phyloP scores from a whole-genome alignment of 2,797 vertebrate genomes.

The Nasua narica region DNA sequence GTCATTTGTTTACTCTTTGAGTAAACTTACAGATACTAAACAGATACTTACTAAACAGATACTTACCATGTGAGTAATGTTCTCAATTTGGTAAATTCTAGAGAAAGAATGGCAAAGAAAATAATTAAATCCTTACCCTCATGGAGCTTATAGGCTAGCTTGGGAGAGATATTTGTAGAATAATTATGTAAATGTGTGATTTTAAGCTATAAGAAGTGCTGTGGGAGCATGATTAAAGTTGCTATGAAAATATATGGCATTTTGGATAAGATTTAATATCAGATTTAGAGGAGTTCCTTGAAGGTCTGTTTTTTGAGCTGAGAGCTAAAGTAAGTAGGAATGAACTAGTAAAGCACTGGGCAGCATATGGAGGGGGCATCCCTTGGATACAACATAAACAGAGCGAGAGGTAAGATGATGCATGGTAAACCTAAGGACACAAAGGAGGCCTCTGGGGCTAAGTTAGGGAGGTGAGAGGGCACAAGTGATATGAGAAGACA shows the following conservation, averaged over 20 bases:
- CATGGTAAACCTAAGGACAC: neutral
- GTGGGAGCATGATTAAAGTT: neutral
- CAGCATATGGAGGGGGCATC: neutral
- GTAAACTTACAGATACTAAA: no score
- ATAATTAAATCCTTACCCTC: neutral
- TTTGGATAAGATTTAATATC: neutral
- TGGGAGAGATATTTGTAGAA: neutral
- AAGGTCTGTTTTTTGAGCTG: neutral
- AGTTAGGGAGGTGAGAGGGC: neutral
- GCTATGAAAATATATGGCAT: neutral
- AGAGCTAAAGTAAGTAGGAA: neutral
- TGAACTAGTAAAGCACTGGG: neutral
- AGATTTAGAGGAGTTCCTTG: neutral
- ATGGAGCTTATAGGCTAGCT: neutral
- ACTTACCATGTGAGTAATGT: neutral
- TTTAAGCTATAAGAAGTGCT: neutral
- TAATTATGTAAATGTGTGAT: neutral
- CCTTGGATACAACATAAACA: neutral
- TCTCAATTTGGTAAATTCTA: neutral
- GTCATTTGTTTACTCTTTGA: neutral
- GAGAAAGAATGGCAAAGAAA: neutral
- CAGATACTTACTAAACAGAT: neutral
- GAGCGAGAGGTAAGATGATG: neutral
- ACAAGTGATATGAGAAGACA: neutral
- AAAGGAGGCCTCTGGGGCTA: neutral